Percentiles rank a stretch among this genome's conserved stretches.
Evolutionary conservation across 2,888 invertebrate genomes (phyloP).

Genomic region (Punctoribates punctum): DNA sequence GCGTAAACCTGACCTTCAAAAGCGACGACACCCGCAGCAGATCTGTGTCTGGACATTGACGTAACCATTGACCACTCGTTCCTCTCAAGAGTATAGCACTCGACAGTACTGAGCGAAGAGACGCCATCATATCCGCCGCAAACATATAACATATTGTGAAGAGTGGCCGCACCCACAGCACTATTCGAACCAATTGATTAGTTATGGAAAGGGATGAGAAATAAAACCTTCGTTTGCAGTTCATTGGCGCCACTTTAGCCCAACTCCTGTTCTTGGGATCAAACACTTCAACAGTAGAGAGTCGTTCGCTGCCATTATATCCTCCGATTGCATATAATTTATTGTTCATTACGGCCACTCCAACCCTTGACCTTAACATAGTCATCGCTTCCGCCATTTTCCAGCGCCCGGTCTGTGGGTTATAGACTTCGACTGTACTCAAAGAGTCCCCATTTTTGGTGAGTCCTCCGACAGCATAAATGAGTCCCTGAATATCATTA

Average conservation of each 20-base stretch:
- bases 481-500: slow-evolving; percentile 66
- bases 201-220: slow-evolving; percentile 42
- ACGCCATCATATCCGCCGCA: slow-evolving; percentile 82
- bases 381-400: slow-evolving; percentile 75
- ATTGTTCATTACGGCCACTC: slow-evolving; percentile 76
- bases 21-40: slow-evolving; percentile 69
- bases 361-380: slow-evolving; percentile 74
- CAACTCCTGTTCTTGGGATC: slow-evolving; percentile 69
- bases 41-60: slow-evolving; percentile 68
- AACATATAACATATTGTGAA: slow-evolving; percentile 74
- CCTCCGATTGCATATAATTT: slow-evolving; percentile 59
- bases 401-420: slow-evolving; percentile 69
- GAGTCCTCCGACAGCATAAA: slow-evolving; percentile 80
- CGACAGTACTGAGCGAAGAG: slow-evolving; percentile 74
- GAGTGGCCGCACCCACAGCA: slow-evolving; percentile 74
- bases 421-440: slow-evolving; percentile 77
- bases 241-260: slow-evolving; percentile 63
- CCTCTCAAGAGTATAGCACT: slow-evolving; percentile 70
- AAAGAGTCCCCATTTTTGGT: slow-evolving; percentile 74
- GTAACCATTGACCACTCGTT: slow-evolving; percentile 70
- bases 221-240: slow-evolving; percentile 68
- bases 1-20: slow-evolving; percentile 71
- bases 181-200: slow-evolving; percentile 53
- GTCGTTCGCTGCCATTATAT: slow-evolving; percentile 62
- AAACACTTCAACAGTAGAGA: slow-evolving; percentile 79